phyloP scores from a whole-genome alignment of 2,888 invertebrate species.

The Salpingus planirostris region DNA sequence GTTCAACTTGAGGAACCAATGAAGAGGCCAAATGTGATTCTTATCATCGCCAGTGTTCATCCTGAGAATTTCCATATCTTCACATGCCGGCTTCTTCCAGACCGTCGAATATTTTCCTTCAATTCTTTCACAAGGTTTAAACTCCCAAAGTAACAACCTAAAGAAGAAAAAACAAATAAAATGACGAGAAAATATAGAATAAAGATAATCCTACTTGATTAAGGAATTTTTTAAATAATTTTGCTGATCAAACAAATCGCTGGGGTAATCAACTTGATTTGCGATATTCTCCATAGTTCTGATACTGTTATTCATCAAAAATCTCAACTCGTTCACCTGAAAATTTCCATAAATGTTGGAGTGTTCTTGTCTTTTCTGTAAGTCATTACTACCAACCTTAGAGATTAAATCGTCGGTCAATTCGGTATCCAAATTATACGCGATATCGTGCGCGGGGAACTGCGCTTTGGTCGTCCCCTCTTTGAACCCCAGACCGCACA shows the following conservation, averaged over 20 bases:
- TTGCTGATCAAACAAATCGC: conserved; percentile 39
- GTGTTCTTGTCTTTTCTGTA: no score
- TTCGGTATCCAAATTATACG: conserved; percentile 67
- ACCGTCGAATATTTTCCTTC: no score
- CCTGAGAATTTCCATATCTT: conserved; percentile 32
- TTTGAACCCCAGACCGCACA: conserved; percentile 77
- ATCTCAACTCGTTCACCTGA: no score
- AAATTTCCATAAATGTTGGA: no score
- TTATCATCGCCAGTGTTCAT: conserved; percentile 29
- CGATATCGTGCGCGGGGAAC: conserved; percentile 79
- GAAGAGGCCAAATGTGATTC: conserved; percentile 42
- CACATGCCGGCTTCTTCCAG: conserved; percentile 37
- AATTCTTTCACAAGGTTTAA: no score
- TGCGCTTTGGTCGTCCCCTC: conserved; percentile 45
- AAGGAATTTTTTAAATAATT: no score
- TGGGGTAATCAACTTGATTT: conserved; percentile 28
- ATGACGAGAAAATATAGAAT: no score
- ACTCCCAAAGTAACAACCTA: no score
- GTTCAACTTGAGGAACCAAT: conserved; percentile 44
- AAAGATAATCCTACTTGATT: no score
- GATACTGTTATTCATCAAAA: conserved; percentile 61
- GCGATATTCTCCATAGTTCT: conserved; percentile 40
- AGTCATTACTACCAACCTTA: conserved; percentile 40
- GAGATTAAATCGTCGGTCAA: conserved; percentile 56
- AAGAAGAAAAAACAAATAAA: no score